These are phyloP conservation scores for Galago senegalensis DNA, from an alignment of 2,797 vertebrate species.

Conservation along the genomic window DNA sequence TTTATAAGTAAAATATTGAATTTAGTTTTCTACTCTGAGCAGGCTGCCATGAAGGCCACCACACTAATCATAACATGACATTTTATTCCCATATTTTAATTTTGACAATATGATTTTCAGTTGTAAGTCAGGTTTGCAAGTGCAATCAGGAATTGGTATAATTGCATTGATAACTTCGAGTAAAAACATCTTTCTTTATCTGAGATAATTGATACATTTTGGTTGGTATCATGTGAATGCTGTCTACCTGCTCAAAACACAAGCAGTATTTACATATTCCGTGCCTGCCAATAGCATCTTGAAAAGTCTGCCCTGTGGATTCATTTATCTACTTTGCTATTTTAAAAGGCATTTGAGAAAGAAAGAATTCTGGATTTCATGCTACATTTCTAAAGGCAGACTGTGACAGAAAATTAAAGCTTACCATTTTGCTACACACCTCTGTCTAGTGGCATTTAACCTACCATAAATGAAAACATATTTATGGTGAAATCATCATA, in stretches of 20 bases:
- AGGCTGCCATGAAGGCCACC: not conserved
- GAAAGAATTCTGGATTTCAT: conserved; percentile 36
- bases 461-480: conserved; percentile 38
- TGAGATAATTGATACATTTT: conserved; percentile 7
- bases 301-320: not conserved
- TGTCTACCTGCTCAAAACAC: not conserved
- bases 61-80: not conserved
- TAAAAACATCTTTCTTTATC: not conserved
- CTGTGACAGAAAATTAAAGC: conserved; percentile 33
- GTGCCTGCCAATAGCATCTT: not conserved
- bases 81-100: not conserved
- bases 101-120: conserved; percentile 47
- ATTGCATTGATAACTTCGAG: conserved; percentile 41
- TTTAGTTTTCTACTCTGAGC: not conserved
- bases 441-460: conserved; percentile 46
- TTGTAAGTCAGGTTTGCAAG: not conserved
- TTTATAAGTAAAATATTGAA: conserved; percentile 59
- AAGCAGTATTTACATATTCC: not conserved
- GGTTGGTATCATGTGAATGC: not conserved
- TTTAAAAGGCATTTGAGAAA: not conserved
- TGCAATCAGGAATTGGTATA: not conserved
- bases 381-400: not conserved
- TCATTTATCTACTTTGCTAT: not conserved
- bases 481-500: conserved; percentile 43
- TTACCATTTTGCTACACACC: not conserved